Conservation (phyloP, 2,113 vertebrate genomes). For the Oreochromis aureus region DNA sequence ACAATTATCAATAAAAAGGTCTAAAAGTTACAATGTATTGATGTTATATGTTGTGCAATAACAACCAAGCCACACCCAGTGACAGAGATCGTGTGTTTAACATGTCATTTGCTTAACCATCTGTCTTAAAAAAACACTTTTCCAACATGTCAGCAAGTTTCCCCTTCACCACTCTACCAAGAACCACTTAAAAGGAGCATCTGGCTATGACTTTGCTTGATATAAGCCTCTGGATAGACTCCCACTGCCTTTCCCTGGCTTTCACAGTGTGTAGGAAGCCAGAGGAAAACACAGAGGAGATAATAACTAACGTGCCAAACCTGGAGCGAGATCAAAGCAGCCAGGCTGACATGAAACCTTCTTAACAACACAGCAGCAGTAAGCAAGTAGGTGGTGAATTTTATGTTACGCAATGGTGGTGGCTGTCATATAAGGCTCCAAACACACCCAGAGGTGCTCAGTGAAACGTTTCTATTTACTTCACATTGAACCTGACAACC, state of each 20-base stretch:
- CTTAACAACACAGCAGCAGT: neutral
- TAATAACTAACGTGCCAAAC: conserved; percentile 41
- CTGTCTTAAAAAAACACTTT: neutral
- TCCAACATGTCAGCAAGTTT: conserved; percentile 5
- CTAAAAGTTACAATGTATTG: neutral
- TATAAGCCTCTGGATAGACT: conserved; percentile 28
- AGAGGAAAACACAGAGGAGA: conserved; percentile 16
- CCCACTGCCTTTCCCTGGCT: conserved; percentile 8
- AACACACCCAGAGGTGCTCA: neutral
- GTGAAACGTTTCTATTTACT: neutral
- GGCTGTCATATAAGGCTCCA: neutral
- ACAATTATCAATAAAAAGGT: neutral
- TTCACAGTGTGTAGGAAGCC: conserved; percentile 31
- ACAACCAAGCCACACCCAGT: neutral
- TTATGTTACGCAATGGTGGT: conserved; percentile 5
- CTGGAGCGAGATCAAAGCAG: conserved; percentile 52
- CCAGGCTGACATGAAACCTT: conserved; percentile 3
- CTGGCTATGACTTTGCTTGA: neutral
- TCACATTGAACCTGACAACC: neutral
- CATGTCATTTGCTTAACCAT: neutral
- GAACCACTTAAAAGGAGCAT: conserved; percentile 11
- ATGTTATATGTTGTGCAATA: neutral
- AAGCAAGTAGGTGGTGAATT: neutral
- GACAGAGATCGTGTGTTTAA: neutral
- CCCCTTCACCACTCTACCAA: neutral